These are phyloP conservation scores for Choristoneura fumiferana DNA, from an alignment of 1,140 invertebrate genomes.

Conservation along the genomic window DNA sequence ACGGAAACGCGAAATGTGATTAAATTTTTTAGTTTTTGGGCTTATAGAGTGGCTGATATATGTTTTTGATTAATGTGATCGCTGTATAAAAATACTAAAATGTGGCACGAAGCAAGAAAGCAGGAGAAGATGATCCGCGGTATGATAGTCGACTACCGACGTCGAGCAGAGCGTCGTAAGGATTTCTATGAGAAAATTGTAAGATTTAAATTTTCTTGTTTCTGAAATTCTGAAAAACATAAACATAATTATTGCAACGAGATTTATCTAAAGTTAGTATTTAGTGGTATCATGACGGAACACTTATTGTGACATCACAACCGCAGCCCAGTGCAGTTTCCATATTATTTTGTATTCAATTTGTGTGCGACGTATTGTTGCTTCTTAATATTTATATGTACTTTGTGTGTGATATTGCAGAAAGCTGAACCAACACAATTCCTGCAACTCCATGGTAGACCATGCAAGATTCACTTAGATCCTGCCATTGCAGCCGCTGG, in stretches of 20 bases:
- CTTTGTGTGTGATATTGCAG: no score
- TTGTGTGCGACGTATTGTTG: no score
- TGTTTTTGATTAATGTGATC: slow-evolving; percentile 1
- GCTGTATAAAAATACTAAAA: slow-evolving; percentile 63
- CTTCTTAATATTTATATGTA: no score
- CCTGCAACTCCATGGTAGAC: slow-evolving; percentile 97
- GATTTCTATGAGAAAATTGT: slow-evolving; percentile 99
- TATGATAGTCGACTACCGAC: slow-evolving; percentile 97
- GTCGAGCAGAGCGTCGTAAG: slow-evolving; percentile 95
- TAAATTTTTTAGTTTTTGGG: background rate
- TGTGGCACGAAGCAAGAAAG: slow-evolving; percentile 99
- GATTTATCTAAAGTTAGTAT: no score
- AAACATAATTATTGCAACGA: no score
- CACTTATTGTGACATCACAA: no score
- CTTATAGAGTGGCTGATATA: background rate
- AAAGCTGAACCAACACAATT: slow-evolving; percentile 99
- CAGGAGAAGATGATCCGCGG: slow-evolving; percentile 97
- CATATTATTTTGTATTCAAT: background rate
- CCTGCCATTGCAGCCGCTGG: slow-evolving; percentile 94
- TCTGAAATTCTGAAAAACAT: slow-evolving; percentile 5
- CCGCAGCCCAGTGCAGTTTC: no score
- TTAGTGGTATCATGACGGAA: no score
- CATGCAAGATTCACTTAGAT: slow-evolving; percentile 97
- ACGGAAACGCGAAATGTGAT: no score
- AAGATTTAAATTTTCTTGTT: slow-evolving; percentile 67